These are phyloP conservation scores for Pollenia griseotomentosa DNA, from an alignment of 2,888 invertebrate genomes.

Conservation along the genomic window DNA sequence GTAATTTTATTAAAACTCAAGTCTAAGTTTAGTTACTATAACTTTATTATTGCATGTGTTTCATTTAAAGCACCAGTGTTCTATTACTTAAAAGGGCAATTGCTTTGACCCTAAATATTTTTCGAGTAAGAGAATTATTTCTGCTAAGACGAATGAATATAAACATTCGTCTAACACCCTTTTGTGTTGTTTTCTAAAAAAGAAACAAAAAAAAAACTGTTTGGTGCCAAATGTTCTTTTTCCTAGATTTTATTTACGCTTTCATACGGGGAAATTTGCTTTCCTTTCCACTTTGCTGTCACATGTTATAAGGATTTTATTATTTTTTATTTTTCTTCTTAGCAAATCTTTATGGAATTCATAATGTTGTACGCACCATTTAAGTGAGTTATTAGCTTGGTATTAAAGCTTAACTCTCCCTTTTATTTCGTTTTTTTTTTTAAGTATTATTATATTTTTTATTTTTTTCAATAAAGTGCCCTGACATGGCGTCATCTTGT, in stretches of 20 bases:
- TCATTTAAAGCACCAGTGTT: constrained; percentile 46
- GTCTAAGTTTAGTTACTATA: background rate
- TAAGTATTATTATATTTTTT: constrained; percentile 2
- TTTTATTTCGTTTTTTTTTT: background rate
- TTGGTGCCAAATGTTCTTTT: constrained; percentile 61
- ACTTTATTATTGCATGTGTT: constrained; percentile 22
- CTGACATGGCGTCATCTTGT: constrained; percentile 71
- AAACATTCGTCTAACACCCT: constrained; percentile 39
- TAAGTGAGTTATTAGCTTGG: constrained; percentile 75
- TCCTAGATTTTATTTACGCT: constrained; percentile 36
- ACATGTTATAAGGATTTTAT: constrained; percentile 59
- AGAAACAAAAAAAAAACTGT: background rate
- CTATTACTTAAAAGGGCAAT: constrained; percentile 60
- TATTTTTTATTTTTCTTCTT: constrained; percentile 21
- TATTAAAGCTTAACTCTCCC: constrained; percentile 64
- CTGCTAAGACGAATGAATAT: constrained; percentile 23
- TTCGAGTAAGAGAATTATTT: constrained; percentile 35
- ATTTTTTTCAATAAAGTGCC: constrained; percentile 48
- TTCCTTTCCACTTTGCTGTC: constrained; percentile 42
- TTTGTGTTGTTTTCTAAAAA: constrained; percentile 30
- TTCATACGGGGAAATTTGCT: constrained; percentile 11
- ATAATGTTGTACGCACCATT: constrained; percentile 75
- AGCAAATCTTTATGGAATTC: constrained; percentile 69
- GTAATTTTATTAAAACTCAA: too few relatives aligned
- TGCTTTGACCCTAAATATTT: constrained; percentile 65